Evolutionary conservation across 2,797 vertebrate genomes (phyloP), one percentile per base, ranked within the genome.

Genomic region (Cryptoprocta ferox): DNA sequence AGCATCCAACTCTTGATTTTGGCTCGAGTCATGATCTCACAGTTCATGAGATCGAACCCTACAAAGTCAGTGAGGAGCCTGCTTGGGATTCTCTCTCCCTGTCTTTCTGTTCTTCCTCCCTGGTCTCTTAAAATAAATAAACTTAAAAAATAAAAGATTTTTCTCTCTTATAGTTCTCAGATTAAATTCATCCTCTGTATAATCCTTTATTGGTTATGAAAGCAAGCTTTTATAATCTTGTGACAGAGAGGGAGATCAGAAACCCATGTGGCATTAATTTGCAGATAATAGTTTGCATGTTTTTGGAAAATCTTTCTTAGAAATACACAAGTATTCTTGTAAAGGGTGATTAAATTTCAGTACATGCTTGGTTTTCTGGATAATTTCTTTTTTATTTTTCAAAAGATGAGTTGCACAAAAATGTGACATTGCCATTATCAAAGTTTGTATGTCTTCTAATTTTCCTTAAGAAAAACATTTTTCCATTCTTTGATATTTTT

Each of bases 201-300:
- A 99, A 99, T 99, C 99, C 99, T 99, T 99, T 99, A 99, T 98
- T 98, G 98, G 98, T 98, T 99, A 99, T 98, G 98, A 98, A 98
- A 99, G 99, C 98, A 99, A 98, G 98, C 98, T 98, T 98, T 99
- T 97, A 98, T 99, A 99, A 99, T 99, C 98, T 98, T 99, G 98
- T 99, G 99, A 99, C 98, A 98, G 98, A 98, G 97, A 98, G 98
- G 98, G 97, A 99, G 99, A 99, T 99, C 99, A 99, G 98, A 97
- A 98, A 98, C 98, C 98, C 99, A 98, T 98, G 98, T 98, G 98
- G 99, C 99, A 99, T 99, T 99, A 99, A 99, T 99, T 99, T 98
- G 88, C 89, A 95, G 99, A 98, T 98, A 99, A 99, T 99, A 99
- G 98, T 99, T 99, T 99, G 98, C 99, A 99, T 98, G 98, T 98